These are phyloP conservation scores for Vimba vimba DNA, from an alignment of 2,113 vertebrate genomes.

Conservation along the genomic window DNA sequence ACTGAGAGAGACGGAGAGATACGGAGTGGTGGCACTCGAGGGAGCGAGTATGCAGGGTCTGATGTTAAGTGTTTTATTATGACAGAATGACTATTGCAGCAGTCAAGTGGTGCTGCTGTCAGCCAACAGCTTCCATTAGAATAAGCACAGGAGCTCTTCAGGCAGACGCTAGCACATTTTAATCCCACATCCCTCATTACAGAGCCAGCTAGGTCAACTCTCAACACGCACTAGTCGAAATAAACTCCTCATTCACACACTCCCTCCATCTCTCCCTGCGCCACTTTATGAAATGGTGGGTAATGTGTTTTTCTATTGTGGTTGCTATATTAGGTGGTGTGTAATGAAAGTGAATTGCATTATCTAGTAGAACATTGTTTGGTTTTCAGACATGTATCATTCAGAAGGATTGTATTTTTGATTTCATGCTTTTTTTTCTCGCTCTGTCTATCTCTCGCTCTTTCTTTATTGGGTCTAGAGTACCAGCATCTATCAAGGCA, in stretches of 20 bases:
- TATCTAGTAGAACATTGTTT: slow-evolving; percentile 78
- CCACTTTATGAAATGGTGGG: slow-evolving; percentile 58
- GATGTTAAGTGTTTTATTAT: slow-evolving; percentile 68
- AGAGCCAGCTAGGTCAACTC: slow-evolving; percentile 76
- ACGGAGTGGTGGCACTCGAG: slow-evolving; percentile 38
- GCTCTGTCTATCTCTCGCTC: not conserved
- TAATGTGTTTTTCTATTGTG: slow-evolving; percentile 65
- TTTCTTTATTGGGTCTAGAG: slow-evolving; percentile 2
- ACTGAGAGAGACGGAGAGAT: slow-evolving; percentile 35
- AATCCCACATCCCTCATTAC: slow-evolving; percentile 77
- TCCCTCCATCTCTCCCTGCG: slow-evolving; percentile 55
- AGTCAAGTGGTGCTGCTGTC: slow-evolving; percentile 72
- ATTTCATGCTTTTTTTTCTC: not conserved
- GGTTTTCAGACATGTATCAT: slow-evolving; percentile 26
- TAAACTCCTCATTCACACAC: slow-evolving; percentile 64
- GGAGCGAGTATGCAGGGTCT: slow-evolving; percentile 53
- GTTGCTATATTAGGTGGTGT: slow-evolving; percentile 75
- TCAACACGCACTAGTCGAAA: slow-evolving; percentile 72
- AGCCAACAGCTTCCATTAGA: slow-evolving; percentile 81
- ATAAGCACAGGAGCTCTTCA: slow-evolving; percentile 79
- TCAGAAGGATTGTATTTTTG: slow-evolving; percentile 18
- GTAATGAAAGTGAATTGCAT: slow-evolving; percentile 82
- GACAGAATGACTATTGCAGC: slow-evolving; percentile 61
- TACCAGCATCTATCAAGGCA: slow-evolving; percentile 79
- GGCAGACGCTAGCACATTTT: slow-evolving; percentile 80